phyloP scores from a whole-genome alignment of 2,797 vertebrate genomes.

The Enteromius anoplus region DNA sequence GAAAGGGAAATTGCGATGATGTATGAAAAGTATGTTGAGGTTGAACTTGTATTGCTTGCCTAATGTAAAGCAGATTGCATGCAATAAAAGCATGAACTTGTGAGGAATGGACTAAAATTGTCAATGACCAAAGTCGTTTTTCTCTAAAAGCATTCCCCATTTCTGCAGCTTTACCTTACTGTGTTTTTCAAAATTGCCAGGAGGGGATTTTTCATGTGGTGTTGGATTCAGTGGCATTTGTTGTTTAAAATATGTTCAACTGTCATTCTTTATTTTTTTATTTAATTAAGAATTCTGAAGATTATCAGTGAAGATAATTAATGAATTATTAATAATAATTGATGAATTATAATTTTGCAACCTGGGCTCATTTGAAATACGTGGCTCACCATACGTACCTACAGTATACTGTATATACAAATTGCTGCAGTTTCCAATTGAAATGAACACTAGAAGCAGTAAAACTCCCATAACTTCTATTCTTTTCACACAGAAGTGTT shows the following conservation, averaged over 20 bases:
- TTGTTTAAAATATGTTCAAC: neutral
- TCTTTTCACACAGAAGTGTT: no score
- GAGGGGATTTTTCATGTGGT: neutral
- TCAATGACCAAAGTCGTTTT: neutral
- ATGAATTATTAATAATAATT: no score
- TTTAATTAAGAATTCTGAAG: no score
- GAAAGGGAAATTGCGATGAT: conserved; percentile 18
- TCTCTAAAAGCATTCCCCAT: neutral
- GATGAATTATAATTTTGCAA: no score
- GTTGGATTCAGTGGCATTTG: neutral
- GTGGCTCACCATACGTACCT: no score
- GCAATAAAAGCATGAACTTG: neutral
- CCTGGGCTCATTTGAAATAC: no score
- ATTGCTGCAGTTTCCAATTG: no score
- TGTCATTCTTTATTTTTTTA: neutral
- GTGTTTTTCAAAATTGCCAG: neutral
- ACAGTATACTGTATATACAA: no score
- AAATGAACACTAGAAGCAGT: no score
- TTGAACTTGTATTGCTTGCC: neutral
- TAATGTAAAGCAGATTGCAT: conserved; percentile 6
- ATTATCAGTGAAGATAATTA: neutral
- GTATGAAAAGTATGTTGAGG: conserved; percentile 17
- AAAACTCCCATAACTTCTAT: no score
- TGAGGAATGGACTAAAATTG: neutral
- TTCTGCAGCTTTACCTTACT: neutral